A percentile compares a stretch with the other conserved stretches of the same genome.
These are phyloP conservation scores for Eristalis tenax DNA, from an alignment of 2,888 invertebrate species.

Conservation along the genomic window DNA sequence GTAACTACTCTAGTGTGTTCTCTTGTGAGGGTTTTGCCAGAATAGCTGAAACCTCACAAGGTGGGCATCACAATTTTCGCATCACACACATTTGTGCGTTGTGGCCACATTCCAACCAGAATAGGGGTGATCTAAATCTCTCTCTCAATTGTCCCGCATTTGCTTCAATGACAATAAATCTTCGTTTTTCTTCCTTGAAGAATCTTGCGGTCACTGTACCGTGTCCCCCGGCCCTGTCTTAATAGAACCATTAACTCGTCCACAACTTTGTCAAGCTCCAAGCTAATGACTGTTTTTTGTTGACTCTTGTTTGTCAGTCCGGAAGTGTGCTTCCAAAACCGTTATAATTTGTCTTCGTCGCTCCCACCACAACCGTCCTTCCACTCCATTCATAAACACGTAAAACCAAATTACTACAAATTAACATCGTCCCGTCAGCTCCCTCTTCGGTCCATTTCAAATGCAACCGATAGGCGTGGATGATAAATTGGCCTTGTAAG, in stretches of 20 bases:
- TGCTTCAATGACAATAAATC: no score
- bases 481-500: conserved; percentile 10
- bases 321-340: not conserved
- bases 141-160: no score
- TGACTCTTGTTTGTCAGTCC: not conserved
- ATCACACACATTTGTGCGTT: no score
- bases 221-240: no score
- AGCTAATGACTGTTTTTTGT: not conserved
- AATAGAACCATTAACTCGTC: not conserved
- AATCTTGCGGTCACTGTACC: no score
- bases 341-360: not conserved
- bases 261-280: not conserved
- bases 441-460: not conserved
- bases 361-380: not conserved
- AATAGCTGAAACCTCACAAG: no score
- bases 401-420: not conserved
- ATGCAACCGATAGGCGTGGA: not conserved
- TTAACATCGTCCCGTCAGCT: not conserved
- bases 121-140: no score
- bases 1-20: no score
- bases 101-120: no score
- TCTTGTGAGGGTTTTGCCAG: no score
- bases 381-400: not conserved
- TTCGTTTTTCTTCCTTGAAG: no score
- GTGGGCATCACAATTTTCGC: no score